Conservation (phyloP, 2,797 vertebrate species). For the Champsocephalus esox region DNA sequence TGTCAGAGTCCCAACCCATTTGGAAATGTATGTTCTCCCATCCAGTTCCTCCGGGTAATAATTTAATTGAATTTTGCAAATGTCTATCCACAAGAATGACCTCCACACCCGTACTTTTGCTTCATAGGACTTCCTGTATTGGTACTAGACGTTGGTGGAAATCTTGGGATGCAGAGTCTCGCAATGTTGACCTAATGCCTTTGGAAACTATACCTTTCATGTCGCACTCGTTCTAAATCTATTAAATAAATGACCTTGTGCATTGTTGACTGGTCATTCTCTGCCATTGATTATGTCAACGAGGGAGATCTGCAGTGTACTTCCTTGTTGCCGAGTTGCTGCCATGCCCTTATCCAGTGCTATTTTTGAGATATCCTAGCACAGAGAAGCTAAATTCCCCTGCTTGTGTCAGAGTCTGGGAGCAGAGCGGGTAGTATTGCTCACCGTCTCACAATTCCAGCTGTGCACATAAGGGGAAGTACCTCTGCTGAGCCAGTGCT, state of each 20-base stretch:
- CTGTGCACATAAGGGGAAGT: slow-evolving; percentile 85
- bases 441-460: slow-evolving; percentile 82
- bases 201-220: background rate
- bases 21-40: too few species aligned
- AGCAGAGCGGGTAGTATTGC: slow-evolving; percentile 78
- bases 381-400: slow-evolving; percentile 80
- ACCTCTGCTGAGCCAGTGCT: slow-evolving; percentile 76
- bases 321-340: slow-evolving; percentile 45
- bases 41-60: too few species aligned
- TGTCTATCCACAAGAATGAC: background rate
- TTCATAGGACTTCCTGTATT: background rate
- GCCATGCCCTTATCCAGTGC: slow-evolving; percentile 52
- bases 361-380: slow-evolving; percentile 77
- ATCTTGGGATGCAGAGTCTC: background rate
- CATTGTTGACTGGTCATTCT: background rate
- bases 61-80: background rate
- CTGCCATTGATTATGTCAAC: background rate
- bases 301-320: background rate
- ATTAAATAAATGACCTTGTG: background rate
- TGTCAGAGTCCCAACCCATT: too few species aligned
- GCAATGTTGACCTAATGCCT: background rate
- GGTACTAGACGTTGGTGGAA: background rate
- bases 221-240: background rate
- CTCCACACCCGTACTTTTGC: background rate
- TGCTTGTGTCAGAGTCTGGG: slow-evolving; percentile 85